Conservation (phyloP, 2,113 vertebrate genomes). For the Notarius quadriscutis region DNA sequence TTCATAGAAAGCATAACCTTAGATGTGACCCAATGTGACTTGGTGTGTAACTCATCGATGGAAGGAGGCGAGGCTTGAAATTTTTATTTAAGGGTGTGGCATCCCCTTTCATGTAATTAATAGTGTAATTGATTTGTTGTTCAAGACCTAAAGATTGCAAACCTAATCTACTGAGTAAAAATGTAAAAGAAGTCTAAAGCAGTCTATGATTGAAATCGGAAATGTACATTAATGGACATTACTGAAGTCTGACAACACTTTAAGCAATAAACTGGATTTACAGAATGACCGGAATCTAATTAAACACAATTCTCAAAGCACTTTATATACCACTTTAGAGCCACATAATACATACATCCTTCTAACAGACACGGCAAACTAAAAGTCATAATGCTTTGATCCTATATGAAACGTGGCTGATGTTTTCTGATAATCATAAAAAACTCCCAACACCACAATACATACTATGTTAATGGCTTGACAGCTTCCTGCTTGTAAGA, state of each 20-base stretch:
- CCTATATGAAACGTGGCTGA: background rate
- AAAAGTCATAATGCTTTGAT: background rate
- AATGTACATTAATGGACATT: background rate
- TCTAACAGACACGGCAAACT: background rate
- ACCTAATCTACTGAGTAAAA: background rate
- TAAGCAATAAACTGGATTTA: background rate
- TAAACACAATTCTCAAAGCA: background rate
- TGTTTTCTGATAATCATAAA: conserved; percentile 24
- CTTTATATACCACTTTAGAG: background rate
- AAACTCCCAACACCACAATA: background rate
- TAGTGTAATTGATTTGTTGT: background rate
- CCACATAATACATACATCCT: background rate
- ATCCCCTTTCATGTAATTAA: background rate
- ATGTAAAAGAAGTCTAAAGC: background rate
- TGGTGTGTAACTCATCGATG: background rate
- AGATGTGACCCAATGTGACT: background rate
- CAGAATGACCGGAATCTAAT: background rate
- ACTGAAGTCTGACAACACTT: background rate
- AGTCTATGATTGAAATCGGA: background rate
- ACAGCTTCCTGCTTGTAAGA: background rate
- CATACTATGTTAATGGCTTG: background rate
- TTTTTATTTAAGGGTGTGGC: background rate
- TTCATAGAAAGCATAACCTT: too few species aligned
- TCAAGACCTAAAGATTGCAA: background rate
- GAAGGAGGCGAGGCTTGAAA: background rate